A percentile compares a stretch with the other conserved stretches of the same genome.
These are phyloP conservation scores for Euzetes globulus DNA, from an alignment of 2,888 invertebrate genomes.

Conservation along the genomic window DNA sequence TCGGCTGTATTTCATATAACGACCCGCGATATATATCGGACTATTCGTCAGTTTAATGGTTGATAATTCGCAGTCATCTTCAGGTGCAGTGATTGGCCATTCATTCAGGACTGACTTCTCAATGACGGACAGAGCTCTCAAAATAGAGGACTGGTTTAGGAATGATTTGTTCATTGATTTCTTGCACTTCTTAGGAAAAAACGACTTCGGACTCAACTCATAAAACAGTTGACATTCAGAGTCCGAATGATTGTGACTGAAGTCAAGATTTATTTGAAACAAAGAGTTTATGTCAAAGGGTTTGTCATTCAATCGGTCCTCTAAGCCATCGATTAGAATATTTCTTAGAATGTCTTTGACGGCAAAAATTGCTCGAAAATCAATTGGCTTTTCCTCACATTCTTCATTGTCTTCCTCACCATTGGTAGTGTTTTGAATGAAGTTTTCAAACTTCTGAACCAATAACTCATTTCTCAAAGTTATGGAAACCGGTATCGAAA, in stretches of 20 bases:
- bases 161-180: slow-evolving; percentile 31
- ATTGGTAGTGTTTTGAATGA: background rate
- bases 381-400: background rate
- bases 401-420: background rate
- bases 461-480: slow-evolving; percentile 28
- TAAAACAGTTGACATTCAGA: slow-evolving; percentile 18
- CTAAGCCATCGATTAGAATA: background rate
- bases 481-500: slow-evolving; percentile 22
- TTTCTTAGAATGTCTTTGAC: slow-evolving; percentile 1
- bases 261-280: background rate
- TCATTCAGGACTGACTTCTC: background rate
- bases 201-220: slow-evolving; percentile 20
- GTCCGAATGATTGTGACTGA: background rate
- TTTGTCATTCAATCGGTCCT: background rate
- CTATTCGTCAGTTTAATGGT: background rate
- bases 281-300: background rate
- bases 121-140: background rate
- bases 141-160: slow-evolving; percentile 29
- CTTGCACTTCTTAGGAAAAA: slow-evolving; percentile 28
- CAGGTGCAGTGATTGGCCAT: background rate
- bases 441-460: background rate
- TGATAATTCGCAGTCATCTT: background rate
- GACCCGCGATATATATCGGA: slow-evolving; percentile 50
- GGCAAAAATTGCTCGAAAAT: background rate
- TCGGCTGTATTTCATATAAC: slow-evolving; percentile 77